Evolutionary conservation across 2,888 invertebrate genomes (phyloP), one percentile per base, ranked within the genome.

Genomic region (Epirrita christyi): DNA sequence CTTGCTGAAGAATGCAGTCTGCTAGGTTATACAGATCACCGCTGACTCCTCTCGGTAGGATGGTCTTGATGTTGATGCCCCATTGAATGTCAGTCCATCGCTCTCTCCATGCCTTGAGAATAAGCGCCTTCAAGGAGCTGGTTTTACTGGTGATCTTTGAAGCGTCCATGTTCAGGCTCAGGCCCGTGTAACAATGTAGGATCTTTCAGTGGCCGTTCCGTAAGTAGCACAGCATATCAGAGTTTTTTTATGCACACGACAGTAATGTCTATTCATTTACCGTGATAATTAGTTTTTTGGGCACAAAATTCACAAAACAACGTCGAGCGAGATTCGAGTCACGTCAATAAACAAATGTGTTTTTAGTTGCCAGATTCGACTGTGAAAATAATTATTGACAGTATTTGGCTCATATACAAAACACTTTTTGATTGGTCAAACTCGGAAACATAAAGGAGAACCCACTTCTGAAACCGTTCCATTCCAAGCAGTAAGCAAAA

Each of bases 51-150:
- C 97, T 92, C 0, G 97, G 97, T 59, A 96, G 86, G 66, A 96
- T 97, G n/a, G 96, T 96, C 93, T 98, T 98, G 54, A 98, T 97
- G 76, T 98, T 97, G 68, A 98, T 98, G 37, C 98, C 98, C 98
- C 98, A 98, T 86, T 98, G 97, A 42, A 98, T 94, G 83, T 98
- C 98, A 0, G 96, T 96, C 98, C 98, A 98, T 60, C 98, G 93
- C 88, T 98, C 98, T 71, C 98, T 94, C 98, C 98, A 99, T 45
- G 98, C 98, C 81, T 95, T 94, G 55, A 97, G 88, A 67, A 97
- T 92, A 27, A 97, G 89, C 57, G 96, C 96, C 85, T 96, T 96
- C 45, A 97, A 83, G 57, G 95, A 95, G 83, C 96, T 96, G 0
- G 96, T 96, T 93, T 96, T 96, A 81, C 96, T 96, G 32, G 96